These are phyloP conservation scores for Trichacis sp. DNA, from an alignment of 2,888 invertebrate species.

Conservation along the genomic window DNA sequence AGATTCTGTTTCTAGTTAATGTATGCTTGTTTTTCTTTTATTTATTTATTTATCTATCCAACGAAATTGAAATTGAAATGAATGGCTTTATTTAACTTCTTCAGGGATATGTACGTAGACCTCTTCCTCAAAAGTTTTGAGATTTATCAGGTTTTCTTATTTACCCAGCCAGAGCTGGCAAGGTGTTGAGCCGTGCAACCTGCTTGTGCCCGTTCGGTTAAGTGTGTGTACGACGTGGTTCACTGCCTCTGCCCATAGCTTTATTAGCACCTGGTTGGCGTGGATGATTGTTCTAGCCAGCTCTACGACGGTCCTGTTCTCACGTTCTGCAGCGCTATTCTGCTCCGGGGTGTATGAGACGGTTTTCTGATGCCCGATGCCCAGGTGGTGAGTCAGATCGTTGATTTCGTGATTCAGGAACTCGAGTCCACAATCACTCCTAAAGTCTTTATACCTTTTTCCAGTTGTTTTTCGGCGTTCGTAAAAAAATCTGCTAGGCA, in stretches of 20 bases:
- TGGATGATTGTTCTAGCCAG: conserved; percentile 24
- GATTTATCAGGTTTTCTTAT: not conserved
- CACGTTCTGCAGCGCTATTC: conserved; percentile 31
- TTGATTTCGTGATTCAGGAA: conserved; percentile 29
- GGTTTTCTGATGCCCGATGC: conserved; percentile 28
- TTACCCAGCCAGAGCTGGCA: conserved; percentile 13
- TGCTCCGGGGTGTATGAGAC: conserved; percentile 31
- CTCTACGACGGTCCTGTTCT: conserved; percentile 37
- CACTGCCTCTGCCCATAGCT: conserved; percentile 12
- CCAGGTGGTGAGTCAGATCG: conserved; percentile 11
- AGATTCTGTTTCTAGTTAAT: too few relatives aligned
- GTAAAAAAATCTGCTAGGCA: conserved; percentile 19
- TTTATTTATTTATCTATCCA: too few relatives aligned
- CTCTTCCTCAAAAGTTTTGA: conserved; percentile 27
- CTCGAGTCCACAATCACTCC: conserved; percentile 37
- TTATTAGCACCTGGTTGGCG: not conserved
- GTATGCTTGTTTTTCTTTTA: too few relatives aligned
- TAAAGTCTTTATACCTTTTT: conserved; percentile 9
- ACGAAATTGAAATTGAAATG: too few relatives aligned
- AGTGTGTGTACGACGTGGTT: conserved; percentile 8
- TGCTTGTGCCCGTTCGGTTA: conserved; percentile 18
- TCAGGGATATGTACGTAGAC: conserved; percentile 14
- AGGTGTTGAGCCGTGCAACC: not conserved
- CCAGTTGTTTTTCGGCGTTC: conserved; percentile 20
- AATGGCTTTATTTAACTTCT: too few relatives aligned